Base-by-base conservation (phyloP, 2,113 vertebrate genomes). In the Coregonus clupeaformis region DNA sequence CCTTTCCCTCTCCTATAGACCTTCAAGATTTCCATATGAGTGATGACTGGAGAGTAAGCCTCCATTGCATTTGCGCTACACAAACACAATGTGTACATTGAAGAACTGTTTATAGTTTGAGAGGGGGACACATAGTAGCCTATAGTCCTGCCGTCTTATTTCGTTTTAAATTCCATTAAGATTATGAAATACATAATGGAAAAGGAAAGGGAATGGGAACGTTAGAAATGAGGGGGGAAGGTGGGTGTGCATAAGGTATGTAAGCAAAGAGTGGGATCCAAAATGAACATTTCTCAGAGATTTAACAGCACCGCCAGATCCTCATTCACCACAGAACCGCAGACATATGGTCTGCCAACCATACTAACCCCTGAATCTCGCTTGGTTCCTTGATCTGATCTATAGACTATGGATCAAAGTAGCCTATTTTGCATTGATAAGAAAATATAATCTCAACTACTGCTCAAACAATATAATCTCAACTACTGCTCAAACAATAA, bases 281-380 rank as follows among this genome's bases (percentile, higher is more conserved):
- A 88, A 85, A 82, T 72, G 81, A 88, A 88, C 84, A 86, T 86
- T 86, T 82, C 80, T 73, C 66, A 78, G 68, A 77, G 84, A 82
- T 79, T 86, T 82, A 60, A 73, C 80, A 80, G 68, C 57, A 70
- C 71, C 57, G 80, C 73, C 72, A 52, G 12, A 45, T 73, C 42
- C 20, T 64, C 76, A 59, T 72, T 75, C 77, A 74, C 84, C 68
- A 73, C 78, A 74, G 80, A 86, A 84, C 84, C 82, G 84, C 86
- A 88, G 86, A 88, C 86, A 77, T 69, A 76, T 71, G 62, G 82
- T 78, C 82, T 68, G 77, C 81, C 67, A 82, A 73, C 72, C 71
- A 76, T 73, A 75, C 36, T 52, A 52, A 62, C 59, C 74, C 77
- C 71, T 36, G 76, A n/a, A n/a, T n/a, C n/a, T n/a, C n/a, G n/a